Evolutionary conservation across 2,113 vertebrate genomes (phyloP).

Genomic region (Dendropsophus ebraccatus): DNA sequence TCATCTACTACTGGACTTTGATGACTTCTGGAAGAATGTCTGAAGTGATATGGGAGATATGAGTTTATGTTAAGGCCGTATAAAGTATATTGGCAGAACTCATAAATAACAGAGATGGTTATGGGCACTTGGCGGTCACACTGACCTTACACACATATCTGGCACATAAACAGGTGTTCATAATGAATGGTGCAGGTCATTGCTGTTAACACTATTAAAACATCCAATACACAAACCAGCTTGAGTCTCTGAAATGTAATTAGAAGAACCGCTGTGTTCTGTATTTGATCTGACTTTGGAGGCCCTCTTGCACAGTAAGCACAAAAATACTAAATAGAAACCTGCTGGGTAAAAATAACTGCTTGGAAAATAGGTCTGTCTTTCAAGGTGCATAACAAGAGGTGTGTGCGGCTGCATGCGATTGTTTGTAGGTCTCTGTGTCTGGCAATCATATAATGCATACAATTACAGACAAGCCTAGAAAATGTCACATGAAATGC

Average conservation of each 20-base stretch:
- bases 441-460: neutral
- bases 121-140: slow-evolving; percentile 10
- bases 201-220: slow-evolving; percentile 49
- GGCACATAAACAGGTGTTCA: slow-evolving; percentile 35
- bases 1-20: too few relatives aligned
- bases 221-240: slow-evolving; percentile 54
- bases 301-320: slow-evolving; percentile 51
- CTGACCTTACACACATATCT: slow-evolving; percentile 38
- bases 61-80: too few relatives aligned
- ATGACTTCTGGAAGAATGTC: too few relatives aligned
- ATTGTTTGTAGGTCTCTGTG: neutral
- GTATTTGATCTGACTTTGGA: slow-evolving; percentile 56
- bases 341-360: slow-evolving; percentile 45
- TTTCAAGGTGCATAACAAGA: slow-evolving; percentile 12
- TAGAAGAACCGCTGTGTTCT: slow-evolving; percentile 48
- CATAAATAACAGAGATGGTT: slow-evolving; percentile 28
- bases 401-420: slow-evolving; percentile 16
- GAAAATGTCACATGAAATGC: neutral
- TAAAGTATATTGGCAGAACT: neutral
- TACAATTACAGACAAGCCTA: neutral
- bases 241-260: slow-evolving; percentile 57
- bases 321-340: slow-evolving; percentile 53
- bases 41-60: too few relatives aligned
- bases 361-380: slow-evolving; percentile 43
- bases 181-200: slow-evolving; percentile 41